These are phyloP conservation scores for Oreocharis arfaki DNA, from an alignment of 2,113 vertebrate genomes.

Conservation along the genomic window DNA sequence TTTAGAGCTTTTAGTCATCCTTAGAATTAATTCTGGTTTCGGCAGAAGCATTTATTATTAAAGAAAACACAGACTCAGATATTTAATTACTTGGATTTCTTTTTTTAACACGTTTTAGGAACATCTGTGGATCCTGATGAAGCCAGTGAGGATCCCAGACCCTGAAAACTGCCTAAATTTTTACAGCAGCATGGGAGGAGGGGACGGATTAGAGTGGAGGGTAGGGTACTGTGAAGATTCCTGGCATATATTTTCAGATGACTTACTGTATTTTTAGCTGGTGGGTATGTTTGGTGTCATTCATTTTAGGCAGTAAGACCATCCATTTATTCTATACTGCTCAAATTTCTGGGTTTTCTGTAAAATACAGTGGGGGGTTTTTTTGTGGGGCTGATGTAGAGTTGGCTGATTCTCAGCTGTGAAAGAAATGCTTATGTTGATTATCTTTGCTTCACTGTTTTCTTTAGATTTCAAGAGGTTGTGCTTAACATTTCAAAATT, in stretches of 20 bases:
- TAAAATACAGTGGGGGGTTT: neutral
- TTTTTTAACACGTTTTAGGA: conserved; percentile 17
- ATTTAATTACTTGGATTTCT: conserved; percentile 26
- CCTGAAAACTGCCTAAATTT: neutral
- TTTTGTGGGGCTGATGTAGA: neutral
- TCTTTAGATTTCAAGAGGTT: conserved; percentile 18
- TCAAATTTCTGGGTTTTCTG: neutral
- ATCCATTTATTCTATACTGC: neutral
- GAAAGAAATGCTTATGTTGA: neutral
- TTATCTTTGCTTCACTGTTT: neutral
- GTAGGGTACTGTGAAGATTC: neutral
- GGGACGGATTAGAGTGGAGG: neutral
- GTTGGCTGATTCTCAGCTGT: neutral
- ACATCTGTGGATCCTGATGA: neutral
- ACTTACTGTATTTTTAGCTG: conserved; percentile 36
- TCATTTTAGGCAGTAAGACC: neutral
- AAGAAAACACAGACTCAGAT: neutral
- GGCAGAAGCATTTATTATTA: neutral
- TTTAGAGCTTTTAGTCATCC: conserved; percentile 27
- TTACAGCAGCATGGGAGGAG: conserved; percentile 4
- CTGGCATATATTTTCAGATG: neutral
- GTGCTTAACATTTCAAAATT: conserved; percentile 13
- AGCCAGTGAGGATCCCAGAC: conserved; percentile 3
- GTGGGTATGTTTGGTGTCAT: neutral
- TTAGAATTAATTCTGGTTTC: conserved; percentile 7